phyloP scores from a whole-genome alignment of 1,140 invertebrate genomes.

The Acromyrmex charruanus region DNA sequence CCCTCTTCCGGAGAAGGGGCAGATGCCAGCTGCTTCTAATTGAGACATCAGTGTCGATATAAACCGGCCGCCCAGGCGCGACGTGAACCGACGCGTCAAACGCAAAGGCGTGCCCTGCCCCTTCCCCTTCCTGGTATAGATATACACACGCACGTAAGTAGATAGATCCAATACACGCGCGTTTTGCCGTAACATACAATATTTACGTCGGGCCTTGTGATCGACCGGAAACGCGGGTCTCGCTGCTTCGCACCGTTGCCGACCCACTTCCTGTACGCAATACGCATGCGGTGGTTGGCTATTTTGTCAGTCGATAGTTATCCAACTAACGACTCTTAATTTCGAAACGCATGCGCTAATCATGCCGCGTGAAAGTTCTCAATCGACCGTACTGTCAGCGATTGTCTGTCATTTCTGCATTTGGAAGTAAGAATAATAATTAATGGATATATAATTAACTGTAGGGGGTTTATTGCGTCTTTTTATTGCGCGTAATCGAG shows the following conservation, averaged over 20 bases:
- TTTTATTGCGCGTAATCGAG: background rate
- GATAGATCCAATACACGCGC: background rate
- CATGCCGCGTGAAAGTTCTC: conserved; percentile 51
- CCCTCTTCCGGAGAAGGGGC: conserved; percentile 48
- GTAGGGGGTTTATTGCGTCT: background rate
- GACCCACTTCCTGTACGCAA: background rate
- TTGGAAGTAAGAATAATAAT: background rate
- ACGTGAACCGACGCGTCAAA: conserved; percentile 64
- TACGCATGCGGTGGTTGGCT: conserved; percentile 18
- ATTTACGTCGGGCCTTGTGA: conserved; percentile 52
- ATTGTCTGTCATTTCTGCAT: conserved; percentile 17
- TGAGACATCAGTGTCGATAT: conserved; percentile 71
- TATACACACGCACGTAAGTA: conserved; percentile 43
- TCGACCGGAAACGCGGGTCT: conserved; percentile 53
- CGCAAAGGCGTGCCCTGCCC: conserved; percentile 51
- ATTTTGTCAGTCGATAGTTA: conserved; percentile 58
- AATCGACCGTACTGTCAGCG: conserved; percentile 19
- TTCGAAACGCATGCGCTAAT: conserved; percentile 54
- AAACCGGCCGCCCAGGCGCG: conserved; percentile 35
- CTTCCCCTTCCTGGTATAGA: background rate
- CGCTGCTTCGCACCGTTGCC: conserved; percentile 48
- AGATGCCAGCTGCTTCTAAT: conserved; percentile 67
- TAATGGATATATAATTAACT: background rate
- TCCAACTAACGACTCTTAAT: conserved; percentile 54
- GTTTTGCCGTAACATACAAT: conserved; percentile 34